These are phyloP conservation scores for Enteromius paludinosus DNA, from an alignment of 2,797 vertebrate species.

Conservation along the genomic window DNA sequence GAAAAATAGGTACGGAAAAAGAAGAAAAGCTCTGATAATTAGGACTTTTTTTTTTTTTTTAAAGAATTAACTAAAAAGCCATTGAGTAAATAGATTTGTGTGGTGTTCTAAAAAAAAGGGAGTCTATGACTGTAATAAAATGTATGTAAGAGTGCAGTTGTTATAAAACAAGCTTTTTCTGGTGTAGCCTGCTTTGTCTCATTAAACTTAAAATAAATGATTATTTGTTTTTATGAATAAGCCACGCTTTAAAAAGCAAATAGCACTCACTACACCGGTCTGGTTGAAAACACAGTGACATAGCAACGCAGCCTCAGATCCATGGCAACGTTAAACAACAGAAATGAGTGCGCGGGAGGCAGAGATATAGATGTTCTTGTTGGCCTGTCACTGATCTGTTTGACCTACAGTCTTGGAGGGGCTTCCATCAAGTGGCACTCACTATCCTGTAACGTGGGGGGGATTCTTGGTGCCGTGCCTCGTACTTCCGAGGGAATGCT, in stretches of 20 bases:
- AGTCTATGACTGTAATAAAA: constrained; percentile 81
- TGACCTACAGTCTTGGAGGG: constrained; percentile 74
- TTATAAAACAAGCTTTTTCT: constrained; percentile 77
- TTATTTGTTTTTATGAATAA: constrained; percentile 74
- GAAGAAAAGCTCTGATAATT: constrained; percentile 63
- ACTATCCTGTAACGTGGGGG: constrained; percentile 53
- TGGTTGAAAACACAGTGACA: constrained; percentile 57
- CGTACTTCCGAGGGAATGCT: constrained; percentile 31
- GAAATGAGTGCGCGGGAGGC: constrained; percentile 46
- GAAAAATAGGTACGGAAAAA: constrained; percentile 58
- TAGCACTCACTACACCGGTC: constrained; percentile 13
- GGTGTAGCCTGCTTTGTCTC: constrained; percentile 83
- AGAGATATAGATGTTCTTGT: constrained; percentile 68
- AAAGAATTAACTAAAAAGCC: constrained; percentile 78
- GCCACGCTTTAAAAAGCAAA: constrained; percentile 53
- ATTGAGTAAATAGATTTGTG: constrained; percentile 82
- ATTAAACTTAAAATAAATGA: constrained; percentile 77
- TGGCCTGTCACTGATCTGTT: constrained; percentile 71
- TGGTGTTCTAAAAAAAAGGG: constrained; percentile 78
- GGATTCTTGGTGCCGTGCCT: constrained; percentile 68
- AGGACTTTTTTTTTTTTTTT: constrained; percentile 64
- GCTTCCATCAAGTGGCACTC: constrained; percentile 48
- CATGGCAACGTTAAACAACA: constrained; percentile 66
- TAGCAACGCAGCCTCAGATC: constrained; percentile 64
- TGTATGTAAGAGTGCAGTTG: constrained; percentile 85